Base-by-base conservation (phyloP, 1,140 invertebrate genomes). In the Cydia fagiglandana region DNA sequence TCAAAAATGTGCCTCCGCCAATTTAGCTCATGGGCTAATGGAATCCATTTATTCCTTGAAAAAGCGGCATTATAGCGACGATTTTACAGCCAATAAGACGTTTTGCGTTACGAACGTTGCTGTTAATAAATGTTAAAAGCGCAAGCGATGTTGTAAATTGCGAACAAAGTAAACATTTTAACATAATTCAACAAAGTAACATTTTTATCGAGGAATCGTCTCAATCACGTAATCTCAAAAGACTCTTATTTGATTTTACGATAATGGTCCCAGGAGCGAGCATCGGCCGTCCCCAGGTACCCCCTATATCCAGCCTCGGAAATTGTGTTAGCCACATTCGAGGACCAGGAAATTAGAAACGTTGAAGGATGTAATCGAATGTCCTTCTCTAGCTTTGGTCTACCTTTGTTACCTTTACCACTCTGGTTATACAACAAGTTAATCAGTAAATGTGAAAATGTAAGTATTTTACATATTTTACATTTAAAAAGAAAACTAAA, bases 341-440 rank as follows among this genome's bases (percentile, higher is more conserved):
- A 85, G 83, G 83, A 88, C 84, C 91, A 91, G 91, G 91, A 92
- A 92, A 92, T 92, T 92, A 92, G 90, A 91, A 92, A 91, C 84
- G 88, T 88, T 91, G 83, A 85, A 86, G 84, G 86, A 84, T 89
- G 85, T 91, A 88, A 91, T 91, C 89, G 89, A 91, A 91, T 89
- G 84, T 90, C 85, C 82, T 81, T 84, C 83, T 82, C 82, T 82
- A 83, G 78, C 83, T 79, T 83, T 83, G 81, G 83, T 86, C 86
- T 86, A 86, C 76, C 78, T 80, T 84, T 83, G 80, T 84, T 77
- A 82, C 78, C 75, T 64, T 73, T 76, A 75, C 17, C 73, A 50
- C 70, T 81, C 45, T 70, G 30, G 41, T 73, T 50, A 64, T 17
- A 53, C 28, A 34, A 74, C 17, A 53, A 24, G 74, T 28, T 50